A percentile compares a stretch with the other conserved stretches of the same genome.
Conservation (phyloP, 92 coral and sea anemone genomes). For the Zoanthus sociatus region DNA sequence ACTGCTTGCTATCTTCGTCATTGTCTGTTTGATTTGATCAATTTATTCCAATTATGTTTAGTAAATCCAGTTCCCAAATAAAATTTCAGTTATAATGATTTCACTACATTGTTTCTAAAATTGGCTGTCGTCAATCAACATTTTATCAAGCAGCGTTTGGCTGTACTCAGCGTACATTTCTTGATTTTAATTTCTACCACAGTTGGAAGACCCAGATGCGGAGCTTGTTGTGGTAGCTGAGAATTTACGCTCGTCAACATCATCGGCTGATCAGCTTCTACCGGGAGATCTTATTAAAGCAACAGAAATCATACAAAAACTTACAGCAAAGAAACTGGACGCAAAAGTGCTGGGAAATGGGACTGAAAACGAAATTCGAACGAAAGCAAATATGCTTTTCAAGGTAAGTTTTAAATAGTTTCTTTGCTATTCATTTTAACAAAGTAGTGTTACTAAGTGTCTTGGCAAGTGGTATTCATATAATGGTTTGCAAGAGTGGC, state of each 20-base stretch:
- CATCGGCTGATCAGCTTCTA: neutral
- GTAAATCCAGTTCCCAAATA: too few relatives aligned
- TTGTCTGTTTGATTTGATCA: too few relatives aligned
- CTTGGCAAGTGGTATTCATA: too few relatives aligned
- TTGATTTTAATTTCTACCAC: neutral
- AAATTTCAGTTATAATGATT: too few relatives aligned
- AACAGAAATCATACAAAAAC: conserved; percentile 1
- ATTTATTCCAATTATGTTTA: too few relatives aligned
- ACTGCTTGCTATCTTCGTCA: neutral
- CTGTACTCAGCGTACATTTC: too few relatives aligned
- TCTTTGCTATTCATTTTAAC: too few relatives aligned
- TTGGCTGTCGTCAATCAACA: too few relatives aligned
- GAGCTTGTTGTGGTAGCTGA: conserved; percentile 56
- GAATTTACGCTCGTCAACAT: conserved; percentile 53
- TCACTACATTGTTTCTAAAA: too few relatives aligned
- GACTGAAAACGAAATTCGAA: neutral
- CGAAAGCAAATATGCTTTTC: neutral
- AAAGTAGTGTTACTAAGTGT: too few relatives aligned
- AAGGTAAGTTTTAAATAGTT: conserved; percentile 7
- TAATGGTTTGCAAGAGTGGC: too few relatives aligned
- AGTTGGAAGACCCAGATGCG: conserved; percentile 55
- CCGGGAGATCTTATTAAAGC: conserved; percentile 38
- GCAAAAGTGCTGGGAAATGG: neutral
- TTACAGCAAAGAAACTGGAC: neutral
- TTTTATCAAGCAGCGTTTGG: too few relatives aligned